phyloP scores from a whole-genome alignment of 2,888 invertebrate species.

The Heliconius ethilla region DNA sequence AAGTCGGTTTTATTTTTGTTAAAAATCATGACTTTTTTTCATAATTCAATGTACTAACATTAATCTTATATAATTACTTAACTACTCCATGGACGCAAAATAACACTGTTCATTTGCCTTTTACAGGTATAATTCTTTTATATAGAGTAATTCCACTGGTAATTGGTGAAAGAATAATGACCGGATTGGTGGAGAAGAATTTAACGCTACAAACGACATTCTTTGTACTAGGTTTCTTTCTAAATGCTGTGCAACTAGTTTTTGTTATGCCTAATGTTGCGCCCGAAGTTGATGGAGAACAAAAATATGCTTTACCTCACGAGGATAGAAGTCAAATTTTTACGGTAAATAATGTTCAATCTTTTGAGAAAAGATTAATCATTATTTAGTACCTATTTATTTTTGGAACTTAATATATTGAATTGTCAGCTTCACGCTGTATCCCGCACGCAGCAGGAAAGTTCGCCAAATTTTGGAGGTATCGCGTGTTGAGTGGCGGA shows the following conservation, averaged over 20 bases:
- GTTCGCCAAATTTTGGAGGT: no score
- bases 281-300: slow-evolving; percentile 35
- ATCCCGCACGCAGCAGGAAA: no score
- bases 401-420: no score
- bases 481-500: no score
- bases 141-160: slow-evolving; percentile 29
- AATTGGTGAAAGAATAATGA: slow-evolving; percentile 29
- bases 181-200: slow-evolving; percentile 15
- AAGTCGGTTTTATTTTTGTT: no score
- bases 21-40: no score
- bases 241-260: slow-evolving; percentile 37
- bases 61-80: no score
- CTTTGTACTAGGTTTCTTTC: slow-evolving; percentile 25
- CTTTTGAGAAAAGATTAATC: no score
- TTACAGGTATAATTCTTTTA: slow-evolving; percentile 31
- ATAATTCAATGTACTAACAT: no score
- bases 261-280: slow-evolving; percentile 35
- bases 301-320: slow-evolving; percentile 19
- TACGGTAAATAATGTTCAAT: background rate
- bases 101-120: background rate
- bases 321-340: slow-evolving; percentile 26
- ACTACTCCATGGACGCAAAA: no score
- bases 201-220: slow-evolving; percentile 30
- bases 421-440: no score
- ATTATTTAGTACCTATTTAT: no score